Conservation (phyloP, 2,113 vertebrate genomes). For the Apeltes quadracus region DNA sequence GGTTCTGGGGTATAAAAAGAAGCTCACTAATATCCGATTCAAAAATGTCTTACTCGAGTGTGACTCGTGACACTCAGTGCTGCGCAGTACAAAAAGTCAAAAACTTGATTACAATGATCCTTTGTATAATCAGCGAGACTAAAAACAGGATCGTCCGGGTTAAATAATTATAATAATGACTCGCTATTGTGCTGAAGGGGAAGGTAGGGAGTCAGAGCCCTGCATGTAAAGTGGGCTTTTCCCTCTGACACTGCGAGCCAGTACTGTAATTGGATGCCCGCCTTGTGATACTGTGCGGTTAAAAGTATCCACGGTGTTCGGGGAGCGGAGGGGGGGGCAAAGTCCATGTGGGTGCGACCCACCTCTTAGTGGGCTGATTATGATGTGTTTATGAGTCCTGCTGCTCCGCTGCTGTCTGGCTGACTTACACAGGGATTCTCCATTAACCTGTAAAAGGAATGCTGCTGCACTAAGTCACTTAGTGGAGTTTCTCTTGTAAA, state of each 20-base stretch:
- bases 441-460: constrained; percentile 57
- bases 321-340: neutral
- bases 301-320: constrained; percentile 44
- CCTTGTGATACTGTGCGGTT: constrained; percentile 50
- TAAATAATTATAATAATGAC: constrained; percentile 66
- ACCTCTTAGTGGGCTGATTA: constrained; percentile 59
- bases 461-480: constrained; percentile 44
- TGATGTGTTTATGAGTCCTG: constrained; percentile 62
- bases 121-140: constrained; percentile 53
- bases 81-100: constrained; percentile 30
- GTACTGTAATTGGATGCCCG: constrained; percentile 44
- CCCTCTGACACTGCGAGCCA: constrained; percentile 12
- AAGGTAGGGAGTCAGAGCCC: constrained; percentile 12
- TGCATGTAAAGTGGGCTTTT: constrained; percentile 15
- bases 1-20: constrained; percentile 34
- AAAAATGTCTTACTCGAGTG: constrained; percentile 27
- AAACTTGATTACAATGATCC: constrained; percentile 51
- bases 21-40: constrained; percentile 42
- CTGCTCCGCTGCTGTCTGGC: constrained; percentile 46
- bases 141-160: constrained; percentile 42
- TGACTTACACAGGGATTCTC: constrained; percentile 40
- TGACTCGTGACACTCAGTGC: constrained; percentile 18
- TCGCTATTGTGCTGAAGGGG: constrained; percentile 11
- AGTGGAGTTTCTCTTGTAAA: constrained; percentile 54
- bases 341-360: constrained; percentile 31